Base-by-base conservation (phyloP, 2,888 invertebrate species). In the Volucella inflata region DNA sequence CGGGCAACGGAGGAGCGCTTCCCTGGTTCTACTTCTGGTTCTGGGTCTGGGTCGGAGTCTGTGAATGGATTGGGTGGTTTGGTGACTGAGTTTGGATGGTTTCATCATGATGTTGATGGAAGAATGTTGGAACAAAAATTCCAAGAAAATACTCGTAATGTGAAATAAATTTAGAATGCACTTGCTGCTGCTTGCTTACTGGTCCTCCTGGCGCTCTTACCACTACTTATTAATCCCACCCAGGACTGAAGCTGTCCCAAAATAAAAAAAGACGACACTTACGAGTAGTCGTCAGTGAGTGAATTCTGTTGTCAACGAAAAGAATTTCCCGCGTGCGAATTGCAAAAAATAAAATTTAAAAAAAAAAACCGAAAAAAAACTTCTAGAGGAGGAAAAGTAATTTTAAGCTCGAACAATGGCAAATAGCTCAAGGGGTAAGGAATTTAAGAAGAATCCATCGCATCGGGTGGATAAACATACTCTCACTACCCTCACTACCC, bases 401-500 rank as follows among this genome's bases (percentile, higher is more conserved):
- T 83, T 82, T 79, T 21, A 78, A 83, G 78, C 64, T 79, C 72
- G 78, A 83, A 78, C 78, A 78, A 83, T 78, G 67, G 67, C 83
- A 83, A 83, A 83, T 79, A 83, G 78, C 83, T 74, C 44, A 78
- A 74, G 83, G 82, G 78, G 67, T 55, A 74, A 62, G 68, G 72
- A 57, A 72, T 83, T 79, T 79, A 60, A 72, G 42, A 72, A 82
- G 42, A 72, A 82, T 72, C 67, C 82, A 78, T 72, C 36, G 53
- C 53, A 21, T 51, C 9, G 59, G 51, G 44, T 59, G 36, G 14
- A 48, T 14, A 62, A 62, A 21, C 50, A 14, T 40, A 4, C 1
- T 4, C 51, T 21, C 11, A 16, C 10, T 42, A 44, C n/a, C 40
- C 30, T 6, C 1, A 30, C 30, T 6, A 30, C 30, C n/a, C 51